Evolutionary conservation across 2,888 invertebrate genomes (phyloP), one percentile per base, ranked within the genome.

Genomic region (Macaria liturata): DNA sequence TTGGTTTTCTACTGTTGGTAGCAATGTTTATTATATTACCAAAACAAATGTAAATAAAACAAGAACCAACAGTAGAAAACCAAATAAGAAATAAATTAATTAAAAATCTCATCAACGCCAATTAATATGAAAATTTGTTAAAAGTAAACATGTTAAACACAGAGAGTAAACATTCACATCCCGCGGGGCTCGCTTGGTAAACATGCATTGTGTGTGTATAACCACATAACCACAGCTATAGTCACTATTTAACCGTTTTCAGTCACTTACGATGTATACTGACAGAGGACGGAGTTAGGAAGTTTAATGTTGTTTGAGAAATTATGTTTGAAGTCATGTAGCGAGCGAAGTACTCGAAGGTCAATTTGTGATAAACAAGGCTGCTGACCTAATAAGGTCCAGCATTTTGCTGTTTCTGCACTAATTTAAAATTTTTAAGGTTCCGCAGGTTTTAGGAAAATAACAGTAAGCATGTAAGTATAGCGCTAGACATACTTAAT

Each of bases 91-190:
- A 50, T 53, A 50, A 20, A 54, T 49, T 57, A 54, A 62, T 56
- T 55, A 54, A 58, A 59, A 59, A 51, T 43, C 55, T 60, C 57
- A 57, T 56, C 59, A 59, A 4, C 53, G 39, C 46, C 51, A 58
- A 59, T 57, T 61, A 54, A 57, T 52, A 61, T 63, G 59, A 55
- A 62, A 66, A 63, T 65, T 64, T 64, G 58, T 69, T 60, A 45
- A 55, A 50, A 51, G 57, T 56, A 65, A 65, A 75, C 70, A 70
- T 65, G 70, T 70, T 73, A 76, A 75, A 74, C 65, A 67, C 63
- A 69, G 64, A 53, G 62, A 59, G 71, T 60, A 75, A 75, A 79
- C 73, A 62, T 80, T 80, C 63, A 1, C 20, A 66, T 66, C 65
- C 66, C 60, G 63, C 6, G 60, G 71, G 69, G 61, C 57, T 61